Percentiles rank a stretch among this genome's conserved stretches.
phyloP scores from a whole-genome alignment of 2,888 invertebrate genomes.

The Plebejus anna region DNA sequence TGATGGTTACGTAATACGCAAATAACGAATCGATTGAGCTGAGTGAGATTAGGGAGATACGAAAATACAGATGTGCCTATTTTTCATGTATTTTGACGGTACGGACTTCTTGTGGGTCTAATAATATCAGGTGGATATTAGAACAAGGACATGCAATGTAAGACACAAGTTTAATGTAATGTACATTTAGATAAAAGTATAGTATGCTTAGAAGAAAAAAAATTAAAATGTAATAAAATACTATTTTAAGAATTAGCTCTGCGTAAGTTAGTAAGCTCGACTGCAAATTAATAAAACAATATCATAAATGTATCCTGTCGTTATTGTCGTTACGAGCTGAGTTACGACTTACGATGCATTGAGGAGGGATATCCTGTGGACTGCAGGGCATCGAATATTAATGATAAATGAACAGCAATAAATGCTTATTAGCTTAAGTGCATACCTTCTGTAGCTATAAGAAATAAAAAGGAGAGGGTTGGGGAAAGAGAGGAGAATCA shows the following conservation, averaged over 20 bases:
- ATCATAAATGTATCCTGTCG: constrained; percentile 23
- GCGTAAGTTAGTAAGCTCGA: neutral
- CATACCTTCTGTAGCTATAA: neutral
- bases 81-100: neutral
- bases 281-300: constrained; percentile 24
- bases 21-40: neutral
- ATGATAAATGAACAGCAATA: neutral
- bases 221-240: no score
- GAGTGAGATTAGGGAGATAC: neutral
- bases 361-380: constrained; percentile 21
- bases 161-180: neutral
- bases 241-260: neutral
- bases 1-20: neutral
- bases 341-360: neutral
- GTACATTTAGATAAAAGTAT: neutral
- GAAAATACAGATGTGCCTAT: neutral
- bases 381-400: constrained; percentile 23
- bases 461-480: no score
- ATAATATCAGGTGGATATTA: neutral
- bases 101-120: neutral
- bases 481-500: no score
- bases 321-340: neutral
- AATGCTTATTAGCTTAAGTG: neutral
- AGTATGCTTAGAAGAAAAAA: no score
- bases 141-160: neutral